These are phyloP conservation scores for Pristionchus japonicus DNA, from an alignment of 2,888 invertebrate genomes.

Conservation along the genomic window DNA sequence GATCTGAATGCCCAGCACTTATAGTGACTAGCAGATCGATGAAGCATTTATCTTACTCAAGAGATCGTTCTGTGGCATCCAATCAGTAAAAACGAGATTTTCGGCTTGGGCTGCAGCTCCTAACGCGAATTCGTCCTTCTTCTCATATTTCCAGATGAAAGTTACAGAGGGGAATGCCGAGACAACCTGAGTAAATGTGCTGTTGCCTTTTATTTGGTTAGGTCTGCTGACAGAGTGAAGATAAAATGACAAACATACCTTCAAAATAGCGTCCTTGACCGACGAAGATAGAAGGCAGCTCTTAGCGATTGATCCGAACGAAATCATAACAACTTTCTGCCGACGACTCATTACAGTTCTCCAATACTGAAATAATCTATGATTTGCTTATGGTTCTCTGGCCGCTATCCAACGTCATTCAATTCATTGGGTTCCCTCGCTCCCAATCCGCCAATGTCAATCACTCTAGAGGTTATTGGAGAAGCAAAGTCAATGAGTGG, in stretches of 20 bases:
- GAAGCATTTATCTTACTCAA: background rate
- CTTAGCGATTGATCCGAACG: background rate
- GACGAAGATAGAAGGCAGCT: background rate
- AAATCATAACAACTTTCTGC: background rate
- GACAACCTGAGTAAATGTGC: background rate
- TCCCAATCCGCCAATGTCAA: constrained; percentile 19
- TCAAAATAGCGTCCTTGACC: background rate
- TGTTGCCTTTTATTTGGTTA: too few relatives aligned
- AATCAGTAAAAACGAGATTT: background rate
- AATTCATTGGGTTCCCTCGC: constrained; percentile 6
- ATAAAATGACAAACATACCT: too few relatives aligned
- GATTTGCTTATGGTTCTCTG: too few relatives aligned
- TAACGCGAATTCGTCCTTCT: constrained; percentile 13
- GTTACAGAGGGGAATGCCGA: background rate
- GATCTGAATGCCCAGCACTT: background rate
- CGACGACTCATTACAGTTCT: background rate
- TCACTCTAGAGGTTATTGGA: background rate
- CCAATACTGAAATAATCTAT: background rate
- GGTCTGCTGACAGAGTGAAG: too few relatives aligned
- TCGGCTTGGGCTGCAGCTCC: background rate
- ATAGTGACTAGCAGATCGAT: too few relatives aligned
- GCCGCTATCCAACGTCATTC: too few relatives aligned
- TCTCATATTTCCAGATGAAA: constrained; percentile 28
- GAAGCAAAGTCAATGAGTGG: background rate
- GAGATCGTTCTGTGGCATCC: constrained; percentile 32